Evolutionary conservation across 2,797 vertebrate species (phyloP).

Genomic region (Alouatta caraya): DNA sequence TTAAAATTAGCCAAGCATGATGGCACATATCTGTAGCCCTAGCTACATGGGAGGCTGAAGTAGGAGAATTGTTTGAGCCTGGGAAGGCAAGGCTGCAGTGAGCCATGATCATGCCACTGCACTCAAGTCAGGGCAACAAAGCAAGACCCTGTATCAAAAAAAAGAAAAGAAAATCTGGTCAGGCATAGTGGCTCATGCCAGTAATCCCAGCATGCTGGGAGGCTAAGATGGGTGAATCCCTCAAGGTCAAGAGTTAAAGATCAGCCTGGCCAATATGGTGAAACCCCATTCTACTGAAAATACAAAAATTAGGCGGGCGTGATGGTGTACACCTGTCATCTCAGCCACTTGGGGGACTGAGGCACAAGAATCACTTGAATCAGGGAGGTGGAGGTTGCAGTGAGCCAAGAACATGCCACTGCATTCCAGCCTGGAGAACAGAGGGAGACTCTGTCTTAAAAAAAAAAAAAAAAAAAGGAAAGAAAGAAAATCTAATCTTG

Average conservation of each 20-base stretch:
- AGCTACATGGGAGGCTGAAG: not conserved
- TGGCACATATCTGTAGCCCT: not conserved
- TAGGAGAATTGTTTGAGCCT: not conserved
- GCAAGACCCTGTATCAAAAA: not conserved
- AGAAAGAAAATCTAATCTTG: not conserved
- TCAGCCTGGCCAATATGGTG: not conserved
- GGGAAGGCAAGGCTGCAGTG: not conserved
- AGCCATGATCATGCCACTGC: not conserved
- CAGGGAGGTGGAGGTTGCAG: not conserved
- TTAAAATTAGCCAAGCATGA: not conserved
- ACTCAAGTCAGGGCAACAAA: not conserved
- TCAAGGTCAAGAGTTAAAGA: not conserved
- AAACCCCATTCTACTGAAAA: not conserved
- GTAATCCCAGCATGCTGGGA: not conserved
- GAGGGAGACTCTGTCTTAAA: not conserved
- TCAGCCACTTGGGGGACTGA: not conserved
- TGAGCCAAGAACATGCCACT: not conserved
- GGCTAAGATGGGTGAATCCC: not conserved
- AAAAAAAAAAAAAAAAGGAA: not conserved
- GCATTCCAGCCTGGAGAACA: not conserved
- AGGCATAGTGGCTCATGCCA: not conserved
- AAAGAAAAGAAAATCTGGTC: not conserved
- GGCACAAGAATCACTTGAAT: not conserved
- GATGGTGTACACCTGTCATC: not conserved
- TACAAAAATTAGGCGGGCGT: not conserved